A percentile compares a stretch with the other conserved stretches of the same genome.
Evolutionary conservation across 2,888 invertebrate species (phyloP).

Genomic region (Plebejus argus): DNA sequence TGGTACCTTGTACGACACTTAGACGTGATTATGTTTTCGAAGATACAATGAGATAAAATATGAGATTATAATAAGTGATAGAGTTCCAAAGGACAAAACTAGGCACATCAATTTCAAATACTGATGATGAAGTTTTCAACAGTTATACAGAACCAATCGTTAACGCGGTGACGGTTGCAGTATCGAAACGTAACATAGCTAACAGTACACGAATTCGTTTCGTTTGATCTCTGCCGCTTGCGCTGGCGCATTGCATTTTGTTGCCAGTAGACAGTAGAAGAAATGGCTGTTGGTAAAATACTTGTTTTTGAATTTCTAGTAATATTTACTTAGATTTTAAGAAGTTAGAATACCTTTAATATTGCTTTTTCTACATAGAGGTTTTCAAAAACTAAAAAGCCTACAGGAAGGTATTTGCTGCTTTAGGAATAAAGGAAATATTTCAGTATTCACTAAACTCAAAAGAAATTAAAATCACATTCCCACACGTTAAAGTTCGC

Average conservation of each 20-base stretch:
- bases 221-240: background rate
- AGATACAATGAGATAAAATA: no score
- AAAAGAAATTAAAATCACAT: background rate
- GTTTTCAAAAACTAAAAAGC: no score
- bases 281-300: background rate
- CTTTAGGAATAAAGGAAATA: background rate
- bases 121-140: background rate
- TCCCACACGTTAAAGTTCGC: background rate
- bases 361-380: no score
- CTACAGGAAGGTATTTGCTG: background rate
- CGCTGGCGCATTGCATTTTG: background rate
- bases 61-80: no score
- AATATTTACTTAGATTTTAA: no score
- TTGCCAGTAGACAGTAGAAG: background rate
- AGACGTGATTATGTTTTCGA: no score
- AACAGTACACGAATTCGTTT: constrained; percentile 30
- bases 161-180: background rate
- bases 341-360: no score
- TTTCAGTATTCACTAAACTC: background rate
- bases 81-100: no score
- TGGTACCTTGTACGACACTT: no score
- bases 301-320: no score
- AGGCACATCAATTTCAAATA: no score
- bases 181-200: constrained; percentile 11
- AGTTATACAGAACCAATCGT: background rate